phyloP scores from a whole-genome alignment of 1,140 invertebrate species.

The Sinella curviseta region DNA sequence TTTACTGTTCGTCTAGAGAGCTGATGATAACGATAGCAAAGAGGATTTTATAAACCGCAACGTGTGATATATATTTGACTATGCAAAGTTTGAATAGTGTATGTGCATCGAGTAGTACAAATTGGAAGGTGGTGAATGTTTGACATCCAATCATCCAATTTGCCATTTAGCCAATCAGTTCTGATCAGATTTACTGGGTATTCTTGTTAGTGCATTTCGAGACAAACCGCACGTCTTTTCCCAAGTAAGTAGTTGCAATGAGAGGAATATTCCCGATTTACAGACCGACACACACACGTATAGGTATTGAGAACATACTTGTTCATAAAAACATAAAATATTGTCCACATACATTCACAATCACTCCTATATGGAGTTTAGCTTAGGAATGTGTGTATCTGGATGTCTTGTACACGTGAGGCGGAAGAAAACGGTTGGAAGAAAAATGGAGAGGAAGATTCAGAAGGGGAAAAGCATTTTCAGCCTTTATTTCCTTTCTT shows the following conservation, averaged over 20 bases:
- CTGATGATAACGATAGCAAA: background rate
- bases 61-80: background rate
- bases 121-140: slow-evolving; percentile 30
- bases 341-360: too few relatives aligned
- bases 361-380: too few relatives aligned
- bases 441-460: slow-evolving; percentile 17
- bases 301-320: too few relatives aligned
- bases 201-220: slow-evolving; percentile 6
- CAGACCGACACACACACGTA: too few relatives aligned
- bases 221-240: slow-evolving; percentile 1
- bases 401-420: background rate
- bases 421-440: background rate
- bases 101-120: background rate
- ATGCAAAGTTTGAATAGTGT: background rate
- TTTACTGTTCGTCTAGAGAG: too few relatives aligned
- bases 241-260: background rate
- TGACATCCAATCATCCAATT: slow-evolving; percentile 44
- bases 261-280: background rate
- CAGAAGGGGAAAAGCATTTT: slow-evolving; percentile 21
- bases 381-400: background rate
- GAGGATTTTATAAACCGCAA: background rate
- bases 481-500: slow-evolving; percentile 20
- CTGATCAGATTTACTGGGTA: slow-evolving; percentile 21
- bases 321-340: too few relatives aligned
- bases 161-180: slow-evolving; percentile 35